These are phyloP conservation scores for Drosophila lini DNA, from an alignment of 1,140 invertebrate species.

Conservation along the genomic window DNA sequence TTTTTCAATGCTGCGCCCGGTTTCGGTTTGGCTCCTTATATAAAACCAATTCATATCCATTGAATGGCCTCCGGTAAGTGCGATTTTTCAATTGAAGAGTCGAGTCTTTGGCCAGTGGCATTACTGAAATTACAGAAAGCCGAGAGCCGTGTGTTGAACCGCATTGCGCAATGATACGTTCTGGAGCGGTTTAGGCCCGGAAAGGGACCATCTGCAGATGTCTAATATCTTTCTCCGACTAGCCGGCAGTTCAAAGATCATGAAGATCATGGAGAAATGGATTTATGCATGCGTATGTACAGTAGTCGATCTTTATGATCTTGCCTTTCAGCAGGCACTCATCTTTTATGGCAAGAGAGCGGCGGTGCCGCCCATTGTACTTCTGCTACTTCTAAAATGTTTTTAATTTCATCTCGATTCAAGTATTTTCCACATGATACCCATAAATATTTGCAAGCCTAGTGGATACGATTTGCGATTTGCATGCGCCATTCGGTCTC, in stretches of 20 bases:
- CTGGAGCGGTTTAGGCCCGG: slow-evolving; percentile 5
- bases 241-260: slow-evolving; percentile 56
- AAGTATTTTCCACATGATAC: slow-evolving; percentile 43
- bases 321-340: slow-evolving; percentile 65
- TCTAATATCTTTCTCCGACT: slow-evolving; percentile 45
- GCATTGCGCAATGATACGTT: background rate
- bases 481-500: slow-evolving; percentile 31
- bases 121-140: slow-evolving; percentile 53
- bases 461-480: slow-evolving; percentile 44
- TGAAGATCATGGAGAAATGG: slow-evolving; percentile 11
- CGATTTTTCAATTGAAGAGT: slow-evolving; percentile 65
- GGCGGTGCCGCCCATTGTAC: slow-evolving; percentile 32
- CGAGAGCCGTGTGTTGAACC: slow-evolving; percentile 19
- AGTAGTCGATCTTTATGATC: slow-evolving; percentile 62
- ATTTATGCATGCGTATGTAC: slow-evolving; percentile 29
- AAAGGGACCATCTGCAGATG: slow-evolving; percentile 23
- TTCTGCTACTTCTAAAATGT: slow-evolving; percentile 35
- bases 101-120: slow-evolving; percentile 27
- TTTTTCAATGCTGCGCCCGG: slow-evolving; percentile 6
- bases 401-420: slow-evolving; percentile 43
- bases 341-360: slow-evolving; percentile 50
- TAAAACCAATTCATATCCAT: slow-evolving; percentile 68
- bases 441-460: slow-evolving; percentile 53
- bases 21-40: slow-evolving; percentile 37
- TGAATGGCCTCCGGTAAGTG: slow-evolving; percentile 53